phyloP scores from a whole-genome alignment of 1,140 invertebrate genomes.

The Drosophila pachea region DNA sequence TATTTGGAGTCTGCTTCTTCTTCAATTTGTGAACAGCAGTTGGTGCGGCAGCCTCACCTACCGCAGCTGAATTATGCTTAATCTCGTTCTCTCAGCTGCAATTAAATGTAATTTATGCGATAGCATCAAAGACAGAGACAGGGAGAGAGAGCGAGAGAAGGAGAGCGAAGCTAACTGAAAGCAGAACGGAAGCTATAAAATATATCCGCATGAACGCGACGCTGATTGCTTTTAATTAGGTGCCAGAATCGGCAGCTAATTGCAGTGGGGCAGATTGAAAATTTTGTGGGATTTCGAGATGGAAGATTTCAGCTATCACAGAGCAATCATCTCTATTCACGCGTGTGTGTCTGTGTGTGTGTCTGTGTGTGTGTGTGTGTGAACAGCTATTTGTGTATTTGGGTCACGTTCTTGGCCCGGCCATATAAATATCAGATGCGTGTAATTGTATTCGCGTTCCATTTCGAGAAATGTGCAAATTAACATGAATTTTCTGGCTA shows the following conservation, averaged over 20 bases:
- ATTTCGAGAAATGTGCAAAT: slow-evolving; percentile 63
- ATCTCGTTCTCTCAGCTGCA: slow-evolving; percentile 10
- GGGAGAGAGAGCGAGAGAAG: background rate
- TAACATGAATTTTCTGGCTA: slow-evolving; percentile 69
- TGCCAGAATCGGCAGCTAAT: slow-evolving; percentile 49
- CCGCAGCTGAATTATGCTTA: slow-evolving; percentile 1
- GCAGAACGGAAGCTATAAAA: slow-evolving; percentile 69
- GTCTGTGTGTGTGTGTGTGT: background rate
- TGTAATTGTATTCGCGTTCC: slow-evolving; percentile 59
- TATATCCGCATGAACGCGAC: slow-evolving; percentile 44
- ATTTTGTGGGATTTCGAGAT: slow-evolving; percentile 24
- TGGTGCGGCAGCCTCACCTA: background rate
- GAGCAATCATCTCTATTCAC: slow-evolving; percentile 27
- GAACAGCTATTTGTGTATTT: slow-evolving; percentile 68
- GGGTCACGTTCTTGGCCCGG: slow-evolving; percentile 63
- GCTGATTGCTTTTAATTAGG: slow-evolving; percentile 60
- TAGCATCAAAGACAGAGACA: background rate
- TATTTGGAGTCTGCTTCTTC: background rate
- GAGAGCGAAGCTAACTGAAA: slow-evolving; percentile 20
- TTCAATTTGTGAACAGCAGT: background rate
- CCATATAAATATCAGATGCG: slow-evolving; percentile 32
- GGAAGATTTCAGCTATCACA: slow-evolving; percentile 25
- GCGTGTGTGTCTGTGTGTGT: slow-evolving; percentile 36
- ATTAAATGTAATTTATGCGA: slow-evolving; percentile 53
- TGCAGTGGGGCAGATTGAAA: slow-evolving; percentile 18